Conservation (phyloP, 2,888 invertebrate genomes). For the Apocheima hispidaria region DNA sequence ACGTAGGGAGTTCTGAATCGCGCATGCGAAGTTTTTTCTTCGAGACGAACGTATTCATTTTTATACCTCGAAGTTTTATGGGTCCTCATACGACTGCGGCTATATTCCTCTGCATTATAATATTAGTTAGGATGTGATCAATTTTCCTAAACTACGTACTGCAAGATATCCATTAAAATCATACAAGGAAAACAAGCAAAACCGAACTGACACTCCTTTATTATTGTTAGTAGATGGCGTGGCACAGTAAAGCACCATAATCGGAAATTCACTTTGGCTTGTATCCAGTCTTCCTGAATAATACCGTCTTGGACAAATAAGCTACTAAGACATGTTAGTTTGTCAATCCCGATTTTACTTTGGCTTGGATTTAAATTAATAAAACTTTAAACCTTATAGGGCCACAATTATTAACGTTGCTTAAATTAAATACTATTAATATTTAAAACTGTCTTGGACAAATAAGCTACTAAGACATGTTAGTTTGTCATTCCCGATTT, state of each 20-base stretch:
- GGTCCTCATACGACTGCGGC: too few species aligned
- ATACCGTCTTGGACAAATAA: constrained; percentile 12
- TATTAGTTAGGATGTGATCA: too few species aligned
- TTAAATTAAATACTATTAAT: too few species aligned
- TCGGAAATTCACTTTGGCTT: constrained; percentile 74
- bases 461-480: neutral
- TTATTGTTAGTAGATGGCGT: constrained; percentile 46
- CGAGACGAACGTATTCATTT: too few species aligned
- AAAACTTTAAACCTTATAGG: too few species aligned
- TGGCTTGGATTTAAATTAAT: too few species aligned
- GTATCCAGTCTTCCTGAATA: constrained; percentile 62
- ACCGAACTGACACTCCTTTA: constrained; percentile 48
- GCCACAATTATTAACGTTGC: too few species aligned
- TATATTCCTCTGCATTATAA: too few species aligned
- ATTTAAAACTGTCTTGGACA: constrained; percentile 10
- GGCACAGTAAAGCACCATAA: constrained; percentile 56
- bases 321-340: neutral
- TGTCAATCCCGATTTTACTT: neutral
- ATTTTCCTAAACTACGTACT: constrained; percentile 14
- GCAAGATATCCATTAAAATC: constrained; percentile 40
- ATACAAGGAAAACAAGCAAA: constrained; percentile 34
- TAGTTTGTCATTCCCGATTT: neutral
- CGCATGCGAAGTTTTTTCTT: too few species aligned
- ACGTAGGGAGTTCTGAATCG: too few species aligned
- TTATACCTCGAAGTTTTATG: too few species aligned